A percentile compares a stretch with the other conserved stretches of the same genome.
Conservation (phyloP, 2,797 vertebrate genomes). For the Acanthurus leucopareius region DNA sequence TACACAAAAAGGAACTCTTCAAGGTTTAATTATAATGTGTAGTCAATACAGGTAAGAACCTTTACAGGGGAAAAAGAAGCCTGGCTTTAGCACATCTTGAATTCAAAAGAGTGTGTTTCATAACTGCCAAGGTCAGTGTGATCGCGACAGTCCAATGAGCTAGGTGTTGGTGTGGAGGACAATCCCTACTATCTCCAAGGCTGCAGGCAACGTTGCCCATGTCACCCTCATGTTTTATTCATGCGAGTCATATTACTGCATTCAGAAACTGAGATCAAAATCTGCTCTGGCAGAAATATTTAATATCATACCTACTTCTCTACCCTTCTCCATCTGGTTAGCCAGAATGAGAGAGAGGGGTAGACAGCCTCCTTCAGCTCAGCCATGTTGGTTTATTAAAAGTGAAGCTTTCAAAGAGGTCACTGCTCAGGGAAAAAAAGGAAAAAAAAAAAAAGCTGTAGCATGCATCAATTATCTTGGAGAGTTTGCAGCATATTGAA, state of each 20-base stretch:
- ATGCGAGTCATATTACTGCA: slow-evolving; percentile 79
- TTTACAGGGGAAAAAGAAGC: slow-evolving; percentile 36
- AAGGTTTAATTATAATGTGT: slow-evolving; percentile 53
- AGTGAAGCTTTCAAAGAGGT: slow-evolving; percentile 83
- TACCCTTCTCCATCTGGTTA: slow-evolving; percentile 80
- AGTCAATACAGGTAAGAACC: slow-evolving; percentile 47
- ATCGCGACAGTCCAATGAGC: slow-evolving; percentile 55
- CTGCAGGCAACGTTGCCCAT: slow-evolving; percentile 80
- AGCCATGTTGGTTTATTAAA: slow-evolving; percentile 83
- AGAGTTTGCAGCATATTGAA: slow-evolving; percentile 74
- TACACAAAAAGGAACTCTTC: slow-evolving; percentile 41
- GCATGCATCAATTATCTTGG: slow-evolving; percentile 84
- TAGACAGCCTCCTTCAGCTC: slow-evolving; percentile 73
- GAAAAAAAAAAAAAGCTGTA: slow-evolving; percentile 56
- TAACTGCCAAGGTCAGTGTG: slow-evolving; percentile 75
- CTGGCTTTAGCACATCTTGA: slow-evolving; percentile 35
- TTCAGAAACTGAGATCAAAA: slow-evolving; percentile 82
- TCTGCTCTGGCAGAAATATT: slow-evolving; percentile 84
- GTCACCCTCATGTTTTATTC: slow-evolving; percentile 84
- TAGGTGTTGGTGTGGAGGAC: slow-evolving; percentile 67
- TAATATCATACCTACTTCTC: slow-evolving; percentile 82
- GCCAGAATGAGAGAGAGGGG: slow-evolving; percentile 67
- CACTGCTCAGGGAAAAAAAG: slow-evolving; percentile 68
- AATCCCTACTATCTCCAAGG: slow-evolving; percentile 76
- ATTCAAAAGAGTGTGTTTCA: slow-evolving; percentile 64